Evolutionary conservation across 2,797 vertebrate genomes (phyloP).

Genomic region (Dicrostonyx torquatus): DNA sequence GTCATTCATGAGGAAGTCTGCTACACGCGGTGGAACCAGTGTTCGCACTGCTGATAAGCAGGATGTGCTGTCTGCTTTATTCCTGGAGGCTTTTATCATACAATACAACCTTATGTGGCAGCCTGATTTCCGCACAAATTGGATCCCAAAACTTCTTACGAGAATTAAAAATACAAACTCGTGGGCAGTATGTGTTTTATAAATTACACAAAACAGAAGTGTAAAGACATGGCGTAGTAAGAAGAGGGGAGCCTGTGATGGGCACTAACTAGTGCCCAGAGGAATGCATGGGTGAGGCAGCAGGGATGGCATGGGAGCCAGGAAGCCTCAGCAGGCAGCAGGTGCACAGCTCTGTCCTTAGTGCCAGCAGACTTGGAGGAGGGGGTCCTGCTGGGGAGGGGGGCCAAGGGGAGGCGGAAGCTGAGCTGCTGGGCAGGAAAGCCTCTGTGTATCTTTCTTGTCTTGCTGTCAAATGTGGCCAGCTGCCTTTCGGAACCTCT

Average conservation of each 20-base stretch:
- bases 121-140: constrained; percentile 79
- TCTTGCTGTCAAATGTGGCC: not conserved
- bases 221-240: constrained; percentile 69
- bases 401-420: not conserved
- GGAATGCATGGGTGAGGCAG: not conserved
- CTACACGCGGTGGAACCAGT: not conserved
- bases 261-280: not conserved
- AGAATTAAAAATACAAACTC: constrained; percentile 83
- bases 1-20: constrained; percentile 54
- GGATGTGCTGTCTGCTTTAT: constrained; percentile 69
- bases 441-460: not conserved
- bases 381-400: not conserved
- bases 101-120: constrained; percentile 79
- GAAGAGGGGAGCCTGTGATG: constrained; percentile 16
- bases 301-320: not conserved
- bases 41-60: constrained; percentile 63
- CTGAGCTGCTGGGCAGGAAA: not conserved
- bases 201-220: constrained; percentile 82
- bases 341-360: not conserved
- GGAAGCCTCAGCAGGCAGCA: not conserved
- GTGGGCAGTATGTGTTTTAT: constrained; percentile 83
- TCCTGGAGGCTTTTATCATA: constrained; percentile 79
- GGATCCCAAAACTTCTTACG: constrained; percentile 79
- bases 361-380: not conserved
- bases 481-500: not conserved